phyloP scores from a whole-genome alignment of 2,888 invertebrate species.

The Dicranocentrus wangi region DNA sequence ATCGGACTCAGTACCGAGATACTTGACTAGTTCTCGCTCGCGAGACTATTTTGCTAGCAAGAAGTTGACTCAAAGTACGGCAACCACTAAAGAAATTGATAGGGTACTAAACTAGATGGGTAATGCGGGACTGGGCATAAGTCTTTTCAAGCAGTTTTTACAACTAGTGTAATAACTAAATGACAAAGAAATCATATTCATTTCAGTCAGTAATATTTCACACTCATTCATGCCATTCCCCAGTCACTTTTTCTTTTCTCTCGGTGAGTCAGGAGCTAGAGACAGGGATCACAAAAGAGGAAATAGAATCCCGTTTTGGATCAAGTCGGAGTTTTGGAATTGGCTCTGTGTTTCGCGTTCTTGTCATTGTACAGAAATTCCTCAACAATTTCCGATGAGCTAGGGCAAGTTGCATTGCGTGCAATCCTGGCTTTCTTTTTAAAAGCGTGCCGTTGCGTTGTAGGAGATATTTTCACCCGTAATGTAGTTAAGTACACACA shows the following conservation, averaged over 20 bases:
- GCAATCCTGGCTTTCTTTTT: too few species aligned
- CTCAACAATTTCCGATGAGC: too few species aligned
- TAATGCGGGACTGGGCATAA: background rate
- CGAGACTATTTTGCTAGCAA: too few species aligned
- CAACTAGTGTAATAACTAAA: slow-evolving; percentile 7
- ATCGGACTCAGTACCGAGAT: slow-evolving; percentile 20
- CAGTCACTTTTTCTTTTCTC: background rate
- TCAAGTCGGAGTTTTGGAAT: too few species aligned
- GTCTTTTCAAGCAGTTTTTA: background rate
- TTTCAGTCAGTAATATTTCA: slow-evolving; percentile 15
- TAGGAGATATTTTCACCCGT: too few species aligned
- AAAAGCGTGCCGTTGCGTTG: too few species aligned
- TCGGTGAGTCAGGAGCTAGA: background rate
- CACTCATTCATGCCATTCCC: slow-evolving; percentile 2
- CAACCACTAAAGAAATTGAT: slow-evolving; percentile 6
- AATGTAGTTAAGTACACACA: too few species aligned
- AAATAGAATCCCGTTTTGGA: background rate
- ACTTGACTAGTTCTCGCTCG: too few species aligned
- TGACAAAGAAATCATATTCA: slow-evolving; percentile 27
- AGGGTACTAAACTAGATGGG: slow-evolving; percentile 16
- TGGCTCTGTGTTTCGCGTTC: too few species aligned
- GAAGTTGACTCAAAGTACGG: slow-evolving; percentile 5
- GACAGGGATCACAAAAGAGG: background rate
- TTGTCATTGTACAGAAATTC: too few species aligned
- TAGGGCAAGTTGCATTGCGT: too few species aligned